Evolutionary conservation across 2,113 vertebrate genomes (phyloP), one percentile per base, ranked within the genome.

Genomic region (Notothenia rossii): DNA sequence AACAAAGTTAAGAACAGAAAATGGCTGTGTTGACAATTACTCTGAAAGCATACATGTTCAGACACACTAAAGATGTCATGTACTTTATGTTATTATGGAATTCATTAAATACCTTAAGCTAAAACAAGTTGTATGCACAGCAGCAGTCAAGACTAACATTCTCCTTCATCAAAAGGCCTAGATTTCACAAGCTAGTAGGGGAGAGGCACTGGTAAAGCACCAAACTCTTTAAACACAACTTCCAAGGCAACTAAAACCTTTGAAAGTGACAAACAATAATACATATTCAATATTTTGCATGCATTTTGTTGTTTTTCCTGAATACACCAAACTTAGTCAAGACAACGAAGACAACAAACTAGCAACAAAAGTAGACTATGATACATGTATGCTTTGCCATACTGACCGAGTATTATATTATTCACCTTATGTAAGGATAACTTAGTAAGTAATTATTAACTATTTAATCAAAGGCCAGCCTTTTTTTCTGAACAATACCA

Each of bases 391-490:
- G 49, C 25, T 45, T 46, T 18, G 17, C 20, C 22, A 67, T 17
- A 55, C 36, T 17, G 22, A 70, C 25, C 46, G 6, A 14, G 56
- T 25, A 17, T 25, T 78, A 60, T 56, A 80, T 77, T 61, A 70
- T 69, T 72, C 49, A 84, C 45, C 49, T 79, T 72, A 54, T 29
- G 53, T 61, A 60, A 55, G 58, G 54, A 79, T 74, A 72, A 10
- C 64, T 75, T 72, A 40, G 5, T 1, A 12, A 45, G 51, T 72
- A 77, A 86, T 84, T 40, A 86, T 82, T 82, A 90, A 79, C 81
- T 50, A 48, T 77, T 40, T 75, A 78, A 85, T 83, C 79, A 82
- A 86, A 77, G 9, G 7, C 14, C 15, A n/a, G 17, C 49, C 54
- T 48, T 48, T 72, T 61, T 65, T 13, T 49, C 53, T 72, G 43